A percentile compares a stretch with the other conserved stretches of the same genome.
These are phyloP conservation scores for Potorous gilbertii DNA, from an alignment of 2,797 vertebrate genomes.

Conservation along the genomic window DNA sequence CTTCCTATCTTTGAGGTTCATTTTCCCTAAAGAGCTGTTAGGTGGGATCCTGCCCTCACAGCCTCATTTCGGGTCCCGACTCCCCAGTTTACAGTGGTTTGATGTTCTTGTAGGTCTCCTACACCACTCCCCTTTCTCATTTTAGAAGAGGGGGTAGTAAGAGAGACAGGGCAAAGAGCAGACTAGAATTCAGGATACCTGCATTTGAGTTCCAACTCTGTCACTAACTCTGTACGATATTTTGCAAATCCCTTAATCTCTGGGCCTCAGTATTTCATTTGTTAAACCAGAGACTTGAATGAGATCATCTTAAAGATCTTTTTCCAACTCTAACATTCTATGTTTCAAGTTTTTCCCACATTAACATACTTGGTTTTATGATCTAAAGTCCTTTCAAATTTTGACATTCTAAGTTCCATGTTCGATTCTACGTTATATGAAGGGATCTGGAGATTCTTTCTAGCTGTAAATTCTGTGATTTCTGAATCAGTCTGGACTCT, in stretches of 20 bases:
- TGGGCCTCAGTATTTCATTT: not conserved
- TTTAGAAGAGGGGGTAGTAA: not conserved
- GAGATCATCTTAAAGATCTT: not conserved
- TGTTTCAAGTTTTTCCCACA: not conserved
- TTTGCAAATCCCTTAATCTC: not conserved
- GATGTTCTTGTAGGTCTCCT: not conserved
- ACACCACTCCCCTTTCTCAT: not conserved
- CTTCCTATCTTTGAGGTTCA: not conserved
- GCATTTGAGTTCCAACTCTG: not conserved
- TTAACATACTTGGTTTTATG: not conserved
- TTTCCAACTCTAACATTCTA: not conserved
- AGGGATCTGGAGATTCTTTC: not conserved
- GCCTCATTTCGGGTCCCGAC: not conserved
- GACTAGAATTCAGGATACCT: not conserved
- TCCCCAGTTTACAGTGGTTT: not conserved
- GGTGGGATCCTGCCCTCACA: not conserved
- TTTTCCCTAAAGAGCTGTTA: not conserved
- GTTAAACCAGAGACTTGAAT: not conserved
- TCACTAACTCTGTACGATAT: not conserved
- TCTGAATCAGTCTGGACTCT: not conserved
- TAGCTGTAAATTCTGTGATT: not conserved
- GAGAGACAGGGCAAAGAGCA: not conserved
- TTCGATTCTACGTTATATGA: not conserved
- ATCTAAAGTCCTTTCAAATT: not conserved
- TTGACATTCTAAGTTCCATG: not conserved